Base-by-base conservation (phyloP, 2,888 invertebrate species). In the Apocheima hispidaria region DNA sequence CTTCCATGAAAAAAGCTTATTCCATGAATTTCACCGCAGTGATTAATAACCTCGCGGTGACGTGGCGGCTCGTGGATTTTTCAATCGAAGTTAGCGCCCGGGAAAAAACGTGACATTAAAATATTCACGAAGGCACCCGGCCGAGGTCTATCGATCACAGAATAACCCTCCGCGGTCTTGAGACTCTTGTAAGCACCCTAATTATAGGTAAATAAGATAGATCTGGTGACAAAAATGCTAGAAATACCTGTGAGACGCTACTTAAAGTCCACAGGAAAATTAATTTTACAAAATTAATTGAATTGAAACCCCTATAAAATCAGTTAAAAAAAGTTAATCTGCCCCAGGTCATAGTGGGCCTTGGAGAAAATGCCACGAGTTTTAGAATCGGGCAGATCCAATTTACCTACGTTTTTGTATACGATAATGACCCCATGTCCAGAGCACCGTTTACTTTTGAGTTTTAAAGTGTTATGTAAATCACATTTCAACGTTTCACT, bases 31-130 rank as follows among this genome's bases (percentile, higher is more conserved):
- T 61, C 41, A 53, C 72, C 70, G 72, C 60, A 66, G 73, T 82
- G 79, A 82, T 80, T 83, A 79, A 83, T 82, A 80, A 77, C 73
- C 62, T 38, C 54, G 60, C 66, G 70, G 75, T 80, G 78, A 80
- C 77, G 73, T 62, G 67, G 75, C 77, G 65, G 61, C 73, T 77
- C 72, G 65, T 58, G 72, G 69, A 79, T 80, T 83, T 81, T 80
- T 80, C 81, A 80, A 82, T 82, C 79, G 73, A 79, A 77, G 78
- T 81, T 78, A 68, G 68, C 60, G 70, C 70, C 67, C 58, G 51
- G 66, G 69, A 68, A 70, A 74, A 81, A 79, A 78, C 74, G 75
- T 77, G 76, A 75, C 77, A 75, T 76, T 84, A 77, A 83, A 83
- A 81, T 84, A 83, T 84, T 82, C 79, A 82, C 65, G 69, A 73